These are phyloP conservation scores for Bradypodion pumilum DNA, from an alignment of 2,797 vertebrate genomes.

Conservation along the genomic window DNA sequence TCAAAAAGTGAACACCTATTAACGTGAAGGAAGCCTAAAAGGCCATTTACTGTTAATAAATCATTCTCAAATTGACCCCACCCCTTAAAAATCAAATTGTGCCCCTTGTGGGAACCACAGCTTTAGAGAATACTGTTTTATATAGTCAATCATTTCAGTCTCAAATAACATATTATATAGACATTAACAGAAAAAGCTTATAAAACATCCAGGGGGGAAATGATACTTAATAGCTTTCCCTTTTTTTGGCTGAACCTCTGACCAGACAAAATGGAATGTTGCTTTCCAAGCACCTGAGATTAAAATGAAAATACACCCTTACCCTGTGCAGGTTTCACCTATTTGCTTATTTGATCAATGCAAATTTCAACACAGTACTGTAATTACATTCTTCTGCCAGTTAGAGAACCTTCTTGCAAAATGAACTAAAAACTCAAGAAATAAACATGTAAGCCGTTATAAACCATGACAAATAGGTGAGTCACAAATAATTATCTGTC, in stretches of 20 bases:
- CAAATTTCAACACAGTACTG: background rate
- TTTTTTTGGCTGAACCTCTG: background rate
- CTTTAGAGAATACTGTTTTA: background rate
- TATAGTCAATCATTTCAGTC: background rate
- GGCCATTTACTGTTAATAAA: too few relatives aligned
- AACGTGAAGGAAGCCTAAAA: too few relatives aligned
- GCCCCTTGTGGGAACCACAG: too few relatives aligned
- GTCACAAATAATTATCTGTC: background rate
- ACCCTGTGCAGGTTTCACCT: background rate
- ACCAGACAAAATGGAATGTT: background rate
- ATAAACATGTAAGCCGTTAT: background rate
- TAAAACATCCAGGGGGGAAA: background rate
- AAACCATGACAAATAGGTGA: background rate
- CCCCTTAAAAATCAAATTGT: too few relatives aligned
- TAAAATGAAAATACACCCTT: conserved; percentile 10
- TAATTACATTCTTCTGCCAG: background rate
- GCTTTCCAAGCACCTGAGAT: background rate
- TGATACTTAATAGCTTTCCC: background rate
- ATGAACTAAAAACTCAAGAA: conserved; percentile 8
- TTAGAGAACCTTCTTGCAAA: conserved; percentile 8
- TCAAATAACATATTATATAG: background rate
- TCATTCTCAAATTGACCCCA: too few relatives aligned
- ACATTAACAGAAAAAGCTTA: background rate
- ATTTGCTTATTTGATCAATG: background rate
- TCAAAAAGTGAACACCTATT: too few relatives aligned